Evolutionary conservation across 2,888 invertebrate genomes (phyloP).

Genomic region (Caenorhabditis sp.): DNA sequence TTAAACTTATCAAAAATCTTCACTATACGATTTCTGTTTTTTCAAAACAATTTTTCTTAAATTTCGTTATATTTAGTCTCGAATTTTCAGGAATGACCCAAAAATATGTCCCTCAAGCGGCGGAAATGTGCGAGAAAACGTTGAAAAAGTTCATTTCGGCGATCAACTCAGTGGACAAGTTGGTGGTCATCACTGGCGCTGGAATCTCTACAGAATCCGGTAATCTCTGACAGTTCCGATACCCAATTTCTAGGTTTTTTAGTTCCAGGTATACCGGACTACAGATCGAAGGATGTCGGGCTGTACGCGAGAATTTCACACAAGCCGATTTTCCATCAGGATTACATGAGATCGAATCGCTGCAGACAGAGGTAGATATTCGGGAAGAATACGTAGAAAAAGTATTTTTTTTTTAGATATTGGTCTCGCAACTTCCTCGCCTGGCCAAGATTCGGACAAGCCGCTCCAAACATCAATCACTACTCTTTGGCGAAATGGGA

Average conservation of each 20-base stretch:
- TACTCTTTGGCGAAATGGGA: constrained; percentile 87
- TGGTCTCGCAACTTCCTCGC: constrained; percentile 97
- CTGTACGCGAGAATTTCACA: constrained; percentile 86
- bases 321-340: constrained; percentile 91
- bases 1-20: not conserved
- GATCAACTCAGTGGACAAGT: constrained; percentile 68
- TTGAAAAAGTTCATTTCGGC: constrained; percentile 48
- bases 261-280: constrained; percentile 88
- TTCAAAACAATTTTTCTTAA: not conserved
- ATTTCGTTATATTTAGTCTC: not conserved
- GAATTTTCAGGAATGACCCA: constrained; percentile 42
- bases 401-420: constrained; percentile 86
- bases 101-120: constrained; percentile 47
- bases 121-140: constrained; percentile 43
- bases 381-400: not conserved
- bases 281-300: constrained; percentile 78
- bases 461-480: constrained; percentile 90
- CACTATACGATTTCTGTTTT: not conserved
- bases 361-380: constrained; percentile 68
- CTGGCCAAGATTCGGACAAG: constrained; percentile 90
- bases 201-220: constrained; percentile 96
- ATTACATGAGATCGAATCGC: constrained; percentile 87
- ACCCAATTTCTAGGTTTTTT: constrained; percentile 28
- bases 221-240: constrained; percentile 42
- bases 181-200: constrained; percentile 92